Evolutionary conservation across 2,888 invertebrate species (phyloP), one percentile per base, ranked within the genome.

Genomic region (Andrena flavipes): DNA sequence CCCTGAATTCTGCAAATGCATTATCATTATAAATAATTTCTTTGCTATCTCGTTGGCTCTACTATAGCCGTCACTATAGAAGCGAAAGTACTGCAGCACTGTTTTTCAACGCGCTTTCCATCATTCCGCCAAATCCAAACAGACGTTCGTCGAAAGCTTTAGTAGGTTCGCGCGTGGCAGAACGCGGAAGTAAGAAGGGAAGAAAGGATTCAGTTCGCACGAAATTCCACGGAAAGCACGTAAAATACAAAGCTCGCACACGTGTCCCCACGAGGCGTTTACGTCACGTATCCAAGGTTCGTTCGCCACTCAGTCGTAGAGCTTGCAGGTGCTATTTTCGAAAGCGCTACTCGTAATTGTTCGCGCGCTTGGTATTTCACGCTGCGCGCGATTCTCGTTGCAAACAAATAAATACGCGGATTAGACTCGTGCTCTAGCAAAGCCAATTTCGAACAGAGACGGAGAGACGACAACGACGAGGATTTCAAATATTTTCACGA

Each of bases 281-380:
- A 63, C 70, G 75, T 77, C 84, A 79, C 54, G 81, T 77, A 80
- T 80, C 79, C 88, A 82, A 87, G 84, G 83, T 83, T 87, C 79
- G 76, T 84, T 87, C 82, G 74, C 79, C 79, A 73, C 86, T 85
- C 65, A 49, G 72, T 81, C 59, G 70, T 60, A 75, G 78, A 60
- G 62, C 71, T 76, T 70, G 70, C 72, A 26, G 63, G 62, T 88
- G 42, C 78, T 87, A 87, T 87, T 87, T 87, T 86, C 73, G 84
- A 79, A 65, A 64, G 59, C 71, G 54, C 71, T 71, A 48, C 56
- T 77, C 68, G 80, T 71, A 82, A 84, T 84, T 80, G 83, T 64
- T 69, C 74, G 68, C 68, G 76, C 65, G 69, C 69, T 75, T 49
- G 63, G 80, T 72, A 78, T 84, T 69, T 77, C 69, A n/a, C 54